Conservation (phyloP, 1,140 invertebrate genomes). For the Leucophenga varia region DNA sequence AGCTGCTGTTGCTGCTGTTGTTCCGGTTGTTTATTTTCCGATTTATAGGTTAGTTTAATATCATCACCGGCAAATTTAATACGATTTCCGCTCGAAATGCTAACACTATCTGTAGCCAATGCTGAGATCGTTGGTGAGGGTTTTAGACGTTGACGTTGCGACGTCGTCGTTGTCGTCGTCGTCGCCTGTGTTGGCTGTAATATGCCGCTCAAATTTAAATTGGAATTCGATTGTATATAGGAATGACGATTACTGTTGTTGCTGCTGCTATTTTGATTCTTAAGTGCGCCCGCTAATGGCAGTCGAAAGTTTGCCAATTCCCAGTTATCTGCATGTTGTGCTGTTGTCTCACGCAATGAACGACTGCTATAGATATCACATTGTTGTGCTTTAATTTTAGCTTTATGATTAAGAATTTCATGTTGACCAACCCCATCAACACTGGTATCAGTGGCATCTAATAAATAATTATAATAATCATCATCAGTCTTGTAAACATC, state of each 20-base stretch:
- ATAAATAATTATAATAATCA: slow-evolving; percentile 23
- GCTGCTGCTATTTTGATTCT: slow-evolving; percentile 27
- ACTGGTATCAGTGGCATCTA: too few relatives aligned
- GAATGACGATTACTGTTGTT: slow-evolving; percentile 22
- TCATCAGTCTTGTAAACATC: slow-evolving; percentile 39
- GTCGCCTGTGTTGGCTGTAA: slow-evolving; percentile 25
- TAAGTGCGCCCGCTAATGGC: slow-evolving; percentile 43
- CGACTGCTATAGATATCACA: slow-evolving; percentile 39
- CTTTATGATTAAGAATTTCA: slow-evolving; percentile 8
- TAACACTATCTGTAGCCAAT: slow-evolving; percentile 21
- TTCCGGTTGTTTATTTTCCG: background rate
- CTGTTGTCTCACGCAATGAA: slow-evolving; percentile 31
- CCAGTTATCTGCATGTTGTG: slow-evolving; percentile 21
- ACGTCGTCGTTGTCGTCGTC: slow-evolving; percentile 6
- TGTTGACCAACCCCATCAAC: background rate
- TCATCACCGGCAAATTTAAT: slow-evolving; percentile 38
- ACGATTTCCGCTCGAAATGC: slow-evolving; percentile 29
- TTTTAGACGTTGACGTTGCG: slow-evolving; percentile 24
- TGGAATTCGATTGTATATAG: slow-evolving; percentile 36
- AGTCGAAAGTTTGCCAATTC: slow-evolving; percentile 47
- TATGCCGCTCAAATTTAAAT: slow-evolving; percentile 45
- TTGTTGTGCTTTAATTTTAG: slow-evolving; percentile 15
- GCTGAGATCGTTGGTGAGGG: slow-evolving; percentile 49
- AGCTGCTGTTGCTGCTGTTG: too few relatives aligned
- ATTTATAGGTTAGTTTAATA: too few relatives aligned